These are phyloP conservation scores for Pristis pectinata DNA, from an alignment of 2,797 vertebrate species.

Conservation along the genomic window DNA sequence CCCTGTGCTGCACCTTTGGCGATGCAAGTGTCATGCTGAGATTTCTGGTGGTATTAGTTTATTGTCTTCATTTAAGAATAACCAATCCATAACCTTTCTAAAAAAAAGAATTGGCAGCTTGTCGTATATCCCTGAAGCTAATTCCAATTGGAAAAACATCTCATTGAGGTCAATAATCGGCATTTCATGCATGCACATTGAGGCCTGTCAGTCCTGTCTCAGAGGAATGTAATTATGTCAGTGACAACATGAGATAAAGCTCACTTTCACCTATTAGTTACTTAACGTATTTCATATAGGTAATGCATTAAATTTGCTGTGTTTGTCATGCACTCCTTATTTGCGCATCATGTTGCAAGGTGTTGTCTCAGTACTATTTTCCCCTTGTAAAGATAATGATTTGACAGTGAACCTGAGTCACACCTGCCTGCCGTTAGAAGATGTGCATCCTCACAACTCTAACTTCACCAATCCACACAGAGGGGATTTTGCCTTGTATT, in stretches of 20 bases:
- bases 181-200: background rate
- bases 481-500: background rate
- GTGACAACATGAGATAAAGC: background rate
- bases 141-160: background rate
- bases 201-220: background rate
- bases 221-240: background rate
- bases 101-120: background rate
- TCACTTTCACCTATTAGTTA: background rate
- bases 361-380: background rate
- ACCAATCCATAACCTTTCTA: background rate
- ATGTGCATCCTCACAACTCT: background rate
- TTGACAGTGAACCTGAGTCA: background rate
- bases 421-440: background rate
- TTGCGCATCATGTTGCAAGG: background rate
- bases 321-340: background rate
- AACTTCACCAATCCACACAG: background rate
- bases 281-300: background rate
- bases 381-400: background rate
- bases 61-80: background rate
- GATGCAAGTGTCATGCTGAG: background rate
- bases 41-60: background rate
- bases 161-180: constrained; percentile 18
- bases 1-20: background rate
- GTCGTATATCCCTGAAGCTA: background rate
- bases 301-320: background rate